These are phyloP conservation scores for Myotis daubentonii DNA, from an alignment of 2,797 vertebrate genomes.

Conservation along the genomic window DNA sequence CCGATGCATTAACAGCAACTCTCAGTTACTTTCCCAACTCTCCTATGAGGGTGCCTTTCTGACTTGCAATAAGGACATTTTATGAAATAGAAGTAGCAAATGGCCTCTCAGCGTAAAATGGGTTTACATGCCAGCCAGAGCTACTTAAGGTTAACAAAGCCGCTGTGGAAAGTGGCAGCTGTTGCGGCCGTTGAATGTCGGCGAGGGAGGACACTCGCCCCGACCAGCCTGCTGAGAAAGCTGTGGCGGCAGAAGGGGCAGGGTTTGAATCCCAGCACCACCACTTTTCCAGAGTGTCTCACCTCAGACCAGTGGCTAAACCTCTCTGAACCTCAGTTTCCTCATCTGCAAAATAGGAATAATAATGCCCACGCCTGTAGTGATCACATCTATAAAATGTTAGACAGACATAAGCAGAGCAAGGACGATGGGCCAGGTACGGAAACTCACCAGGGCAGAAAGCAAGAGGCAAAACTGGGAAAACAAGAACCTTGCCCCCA, in stretches of 20 bases:
- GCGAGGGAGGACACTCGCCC: not conserved
- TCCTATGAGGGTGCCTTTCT: not conserved
- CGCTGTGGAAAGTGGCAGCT: not conserved
- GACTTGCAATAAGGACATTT: not conserved
- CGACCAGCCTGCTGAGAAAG: not conserved
- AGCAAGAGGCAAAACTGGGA: too few relatives aligned
- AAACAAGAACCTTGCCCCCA: too few relatives aligned
- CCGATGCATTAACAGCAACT: not conserved
- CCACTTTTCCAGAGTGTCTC: not conserved
- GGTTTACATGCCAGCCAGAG: not conserved
- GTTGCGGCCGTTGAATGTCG: too few relatives aligned
- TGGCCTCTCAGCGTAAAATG: not conserved
- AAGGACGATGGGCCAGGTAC: too few relatives aligned
- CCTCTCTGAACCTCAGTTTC: not conserved
- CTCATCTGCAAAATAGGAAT: not conserved
- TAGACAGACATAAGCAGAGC: not conserved
- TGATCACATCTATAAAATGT: not conserved
- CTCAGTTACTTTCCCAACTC: not conserved
- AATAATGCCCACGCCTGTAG: not conserved
- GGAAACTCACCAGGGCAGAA: too few relatives aligned
- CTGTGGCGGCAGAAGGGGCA: not conserved
- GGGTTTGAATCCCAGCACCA: not conserved
- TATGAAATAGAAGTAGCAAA: not conserved
- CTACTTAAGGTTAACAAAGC: not conserved
- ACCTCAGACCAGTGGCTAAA: not conserved